Evolutionary conservation across 2,797 vertebrate species (phyloP).

Genomic region (Pseudochirops cupreus): DNA sequence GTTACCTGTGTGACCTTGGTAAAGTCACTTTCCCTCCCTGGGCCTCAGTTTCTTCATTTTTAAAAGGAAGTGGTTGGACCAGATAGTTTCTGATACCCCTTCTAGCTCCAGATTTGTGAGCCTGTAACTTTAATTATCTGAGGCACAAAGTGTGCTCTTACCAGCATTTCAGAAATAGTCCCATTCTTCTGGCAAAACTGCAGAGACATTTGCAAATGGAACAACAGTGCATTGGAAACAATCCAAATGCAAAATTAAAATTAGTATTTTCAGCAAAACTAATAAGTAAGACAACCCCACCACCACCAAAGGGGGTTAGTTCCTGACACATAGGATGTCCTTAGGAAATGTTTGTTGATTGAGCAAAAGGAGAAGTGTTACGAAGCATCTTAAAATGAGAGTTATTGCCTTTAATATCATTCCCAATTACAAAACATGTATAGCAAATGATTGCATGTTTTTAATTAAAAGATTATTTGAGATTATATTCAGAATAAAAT

Average conservation of each 20-base stretch:
- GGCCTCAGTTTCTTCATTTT: neutral
- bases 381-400: no score
- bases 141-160: neutral
- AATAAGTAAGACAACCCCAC: neutral
- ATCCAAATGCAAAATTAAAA: neutral
- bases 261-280: neutral
- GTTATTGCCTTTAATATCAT: neutral
- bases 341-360: neutral
- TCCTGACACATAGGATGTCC: neutral
- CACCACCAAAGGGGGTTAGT: neutral
- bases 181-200: neutral
- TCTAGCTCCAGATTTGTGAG: neutral
- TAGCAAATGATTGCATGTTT: neutral
- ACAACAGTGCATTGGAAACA: neutral
- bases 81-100: neutral
- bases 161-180: neutral
- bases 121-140: neutral
- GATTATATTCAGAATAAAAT: neutral
- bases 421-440: neutral
- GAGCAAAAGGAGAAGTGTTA: no score
- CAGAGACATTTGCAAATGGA: neutral
- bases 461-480: neutral
- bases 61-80: neutral
- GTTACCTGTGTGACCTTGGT: neutral
- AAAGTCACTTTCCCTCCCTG: neutral